phyloP scores from a whole-genome alignment of 2,113 vertebrate species.

The Rhabdornis inornatus region DNA sequence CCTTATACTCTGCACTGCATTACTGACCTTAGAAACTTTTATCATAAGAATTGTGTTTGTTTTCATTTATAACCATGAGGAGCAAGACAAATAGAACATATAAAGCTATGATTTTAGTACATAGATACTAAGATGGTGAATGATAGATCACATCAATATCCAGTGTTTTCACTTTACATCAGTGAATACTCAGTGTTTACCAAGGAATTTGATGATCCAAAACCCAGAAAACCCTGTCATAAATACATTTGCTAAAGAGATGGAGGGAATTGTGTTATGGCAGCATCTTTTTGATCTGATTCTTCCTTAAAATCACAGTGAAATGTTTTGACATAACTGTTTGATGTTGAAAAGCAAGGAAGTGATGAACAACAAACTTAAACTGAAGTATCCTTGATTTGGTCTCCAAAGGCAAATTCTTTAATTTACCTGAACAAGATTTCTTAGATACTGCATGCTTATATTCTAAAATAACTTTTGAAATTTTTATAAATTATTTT shows the following conservation, averaged over 20 bases:
- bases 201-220: not conserved
- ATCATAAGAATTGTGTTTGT: not conserved
- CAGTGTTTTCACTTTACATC: not conserved
- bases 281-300: constrained; percentile 8
- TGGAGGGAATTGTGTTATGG: not conserved
- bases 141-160: not conserved
- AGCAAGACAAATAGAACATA: not conserved
- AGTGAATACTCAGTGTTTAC: not conserved
- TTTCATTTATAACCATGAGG: not conserved
- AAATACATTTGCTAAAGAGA: not conserved
- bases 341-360: constrained; percentile 6
- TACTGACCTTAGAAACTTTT: not conserved
- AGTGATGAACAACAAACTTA: not conserved
- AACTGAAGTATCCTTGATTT: constrained; percentile 9
- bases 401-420: not conserved
- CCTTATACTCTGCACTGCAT: not conserved
- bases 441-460: not conserved
- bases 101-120: not conserved
- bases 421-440: constrained; percentile 18
- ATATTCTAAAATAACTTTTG: not conserved
- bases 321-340: constrained; percentile 28
- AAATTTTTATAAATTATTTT: constrained; percentile 14
- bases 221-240: not conserved
- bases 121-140: not conserved
- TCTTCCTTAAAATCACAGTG: constrained; percentile 27